phyloP scores from a whole-genome alignment of 2,888 invertebrate species.

The Athalia rosae region DNA sequence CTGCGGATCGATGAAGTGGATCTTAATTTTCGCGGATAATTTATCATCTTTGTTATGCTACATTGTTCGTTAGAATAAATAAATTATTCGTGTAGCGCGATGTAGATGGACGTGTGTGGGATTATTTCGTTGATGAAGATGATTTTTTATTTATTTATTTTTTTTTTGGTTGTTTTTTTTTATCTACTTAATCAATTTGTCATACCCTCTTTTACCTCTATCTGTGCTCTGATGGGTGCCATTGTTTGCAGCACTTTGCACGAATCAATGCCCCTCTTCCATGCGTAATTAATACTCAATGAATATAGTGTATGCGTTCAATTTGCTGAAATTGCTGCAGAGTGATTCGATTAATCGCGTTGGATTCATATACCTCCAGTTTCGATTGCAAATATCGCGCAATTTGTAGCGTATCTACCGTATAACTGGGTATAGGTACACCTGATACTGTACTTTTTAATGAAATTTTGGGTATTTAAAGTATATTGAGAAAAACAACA shows the following conservation, averaged over 20 bases:
- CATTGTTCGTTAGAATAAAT: no score
- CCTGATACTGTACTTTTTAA: no score
- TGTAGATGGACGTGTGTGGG: no score
- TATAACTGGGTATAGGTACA: no score
- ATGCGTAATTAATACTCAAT: constrained; percentile 20
- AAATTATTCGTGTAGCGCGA: no score
- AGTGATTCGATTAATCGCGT: background rate
- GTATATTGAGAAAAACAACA: no score
- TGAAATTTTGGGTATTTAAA: no score
- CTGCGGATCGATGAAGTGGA: background rate
- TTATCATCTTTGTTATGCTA: background rate
- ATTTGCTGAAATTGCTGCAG: background rate
- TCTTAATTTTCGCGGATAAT: background rate
- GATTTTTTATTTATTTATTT: no score
- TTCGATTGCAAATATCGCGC: background rate
- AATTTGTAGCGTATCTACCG: no score
- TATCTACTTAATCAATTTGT: background rate
- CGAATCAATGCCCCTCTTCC: constrained; percentile 9
- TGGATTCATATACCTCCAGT: background rate
- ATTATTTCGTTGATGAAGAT: background rate
- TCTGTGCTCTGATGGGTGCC: background rate
- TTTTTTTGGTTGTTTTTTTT: constrained; percentile 7
- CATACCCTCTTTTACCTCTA: background rate
- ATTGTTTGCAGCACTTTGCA: background rate
- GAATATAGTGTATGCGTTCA: background rate